Conservation (phyloP, 2,888 invertebrate species). For the Andricus curvator region DNA sequence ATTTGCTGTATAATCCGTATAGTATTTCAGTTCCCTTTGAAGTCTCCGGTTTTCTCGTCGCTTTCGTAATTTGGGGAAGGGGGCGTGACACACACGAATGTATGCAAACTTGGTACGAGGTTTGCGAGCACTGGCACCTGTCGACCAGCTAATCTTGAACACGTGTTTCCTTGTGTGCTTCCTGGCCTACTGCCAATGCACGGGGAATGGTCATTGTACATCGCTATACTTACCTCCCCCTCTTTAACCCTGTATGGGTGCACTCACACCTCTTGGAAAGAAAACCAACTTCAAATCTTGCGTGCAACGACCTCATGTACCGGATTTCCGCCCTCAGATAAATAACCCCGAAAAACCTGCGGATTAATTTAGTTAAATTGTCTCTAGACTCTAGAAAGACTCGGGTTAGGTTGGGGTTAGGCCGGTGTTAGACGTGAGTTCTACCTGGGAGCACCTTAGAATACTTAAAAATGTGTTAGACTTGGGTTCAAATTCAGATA, state of each 20-base stretch:
- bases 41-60: constrained; percentile 34
- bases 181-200: constrained; percentile 69
- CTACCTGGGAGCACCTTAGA: too few species aligned
- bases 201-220: constrained; percentile 54
- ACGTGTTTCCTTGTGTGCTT: constrained; percentile 73
- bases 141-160: constrained; percentile 76
- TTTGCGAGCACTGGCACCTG: constrained; percentile 71
- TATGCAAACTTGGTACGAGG: constrained; percentile 63
- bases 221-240: constrained; percentile 34
- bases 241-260: constrained; percentile 46
- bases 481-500: too few species aligned
- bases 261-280: constrained; percentile 20
- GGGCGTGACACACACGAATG: constrained; percentile 50
- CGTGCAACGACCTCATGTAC: constrained; percentile 43
- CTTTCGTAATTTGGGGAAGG: constrained; percentile 37
- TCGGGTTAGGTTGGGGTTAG: too few species aligned
- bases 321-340: constrained; percentile 44
- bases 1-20: constrained; percentile 25
- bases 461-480: too few species aligned
- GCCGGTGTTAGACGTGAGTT: too few species aligned
- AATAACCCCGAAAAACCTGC: not conserved
- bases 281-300: constrained; percentile 26
- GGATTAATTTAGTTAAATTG: too few species aligned
- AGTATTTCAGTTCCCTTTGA: constrained; percentile 37
- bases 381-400: too few species aligned